phyloP scores from a whole-genome alignment of 2,113 vertebrate species.

The Oncorhynchus clarkii region DNA sequence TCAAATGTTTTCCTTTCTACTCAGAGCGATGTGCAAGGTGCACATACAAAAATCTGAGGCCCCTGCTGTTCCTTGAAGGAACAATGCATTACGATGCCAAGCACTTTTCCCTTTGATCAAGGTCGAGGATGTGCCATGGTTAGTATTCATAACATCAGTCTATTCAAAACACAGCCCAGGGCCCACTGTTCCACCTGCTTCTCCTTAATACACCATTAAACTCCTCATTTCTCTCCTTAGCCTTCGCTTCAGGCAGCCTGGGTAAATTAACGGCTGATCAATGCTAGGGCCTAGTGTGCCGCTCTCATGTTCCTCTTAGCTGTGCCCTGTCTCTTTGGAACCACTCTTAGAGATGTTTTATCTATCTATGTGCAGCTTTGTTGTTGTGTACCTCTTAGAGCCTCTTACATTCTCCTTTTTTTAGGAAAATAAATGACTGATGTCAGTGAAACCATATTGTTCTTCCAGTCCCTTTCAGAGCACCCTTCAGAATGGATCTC shows the following conservation, averaged over 20 bases:
- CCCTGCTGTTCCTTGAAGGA: background rate
- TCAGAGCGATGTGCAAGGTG: background rate
- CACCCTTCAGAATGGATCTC: background rate
- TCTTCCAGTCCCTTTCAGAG: background rate
- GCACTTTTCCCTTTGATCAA: constrained; percentile 31
- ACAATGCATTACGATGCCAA: constrained; percentile 19
- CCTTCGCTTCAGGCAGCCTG: constrained; percentile 34
- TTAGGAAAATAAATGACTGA: background rate
- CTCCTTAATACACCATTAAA: constrained; percentile 57
- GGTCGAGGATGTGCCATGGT: constrained; percentile 36
- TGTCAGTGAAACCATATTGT: background rate
- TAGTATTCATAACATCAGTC: constrained; percentile 47
- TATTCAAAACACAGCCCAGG: constrained; percentile 38
- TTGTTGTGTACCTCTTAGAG: too few relatives aligned
- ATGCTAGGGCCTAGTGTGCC: constrained; percentile 30
- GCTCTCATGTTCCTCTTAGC: constrained; percentile 17
- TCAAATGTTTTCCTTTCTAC: background rate
- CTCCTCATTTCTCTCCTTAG: constrained; percentile 51
- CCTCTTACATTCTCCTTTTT: background rate
- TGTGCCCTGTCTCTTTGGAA: background rate
- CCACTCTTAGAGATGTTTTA: too few relatives aligned
- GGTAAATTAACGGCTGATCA: constrained; percentile 48
- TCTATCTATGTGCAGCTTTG: too few relatives aligned
- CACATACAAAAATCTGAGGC: background rate
- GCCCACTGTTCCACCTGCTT: constrained; percentile 39